These are phyloP conservation scores for Andrena marginata DNA, from an alignment of 2,888 invertebrate genomes.

Conservation along the genomic window DNA sequence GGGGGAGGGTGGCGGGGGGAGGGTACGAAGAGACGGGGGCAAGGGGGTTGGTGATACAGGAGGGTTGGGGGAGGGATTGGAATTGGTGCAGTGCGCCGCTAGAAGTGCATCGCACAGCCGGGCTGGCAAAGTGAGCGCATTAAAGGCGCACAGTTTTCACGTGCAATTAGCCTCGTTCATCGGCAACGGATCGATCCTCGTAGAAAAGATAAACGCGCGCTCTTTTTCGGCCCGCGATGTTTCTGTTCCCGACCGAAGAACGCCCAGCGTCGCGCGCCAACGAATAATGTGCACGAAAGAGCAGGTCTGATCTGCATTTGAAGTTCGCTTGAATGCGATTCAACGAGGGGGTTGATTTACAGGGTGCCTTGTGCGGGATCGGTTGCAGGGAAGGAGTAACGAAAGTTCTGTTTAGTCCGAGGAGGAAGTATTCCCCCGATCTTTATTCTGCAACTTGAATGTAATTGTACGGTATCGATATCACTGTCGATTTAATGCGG, in stretches of 20 bases:
- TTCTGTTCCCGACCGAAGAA: slow-evolving; percentile 1
- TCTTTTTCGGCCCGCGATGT: slow-evolving; percentile 17
- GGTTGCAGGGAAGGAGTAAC: not conserved
- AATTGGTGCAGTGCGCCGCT: slow-evolving; percentile 71
- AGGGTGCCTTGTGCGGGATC: not conserved
- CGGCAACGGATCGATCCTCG: slow-evolving; percentile 63
- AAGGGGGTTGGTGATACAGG: not conserved
- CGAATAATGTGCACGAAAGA: slow-evolving; percentile 39
- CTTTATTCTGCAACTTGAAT: too few species aligned
- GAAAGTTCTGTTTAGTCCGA: not conserved
- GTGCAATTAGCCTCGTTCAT: slow-evolving; percentile 71
- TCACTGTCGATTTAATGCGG: too few species aligned
- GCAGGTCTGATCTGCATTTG: not conserved
- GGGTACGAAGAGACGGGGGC: not conserved
- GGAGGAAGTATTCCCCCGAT: too few species aligned
- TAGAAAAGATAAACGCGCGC: slow-evolving; percentile 38
- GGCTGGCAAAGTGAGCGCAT: slow-evolving; percentile 65
- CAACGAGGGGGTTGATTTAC: slow-evolving; percentile 1
- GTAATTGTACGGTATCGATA: too few species aligned
- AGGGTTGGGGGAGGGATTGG: slow-evolving; percentile 38
- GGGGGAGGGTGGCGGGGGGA: too few species aligned
- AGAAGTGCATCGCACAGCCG: slow-evolving; percentile 53
- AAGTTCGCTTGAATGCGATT: not conserved
- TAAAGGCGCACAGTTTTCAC: slow-evolving; percentile 70
- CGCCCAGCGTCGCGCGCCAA: not conserved